Percentiles rank a stretch among this genome's conserved stretches.
These are phyloP conservation scores for Mythimna lalbum DNA, from an alignment of 2,888 invertebrate species.

Conservation along the genomic window DNA sequence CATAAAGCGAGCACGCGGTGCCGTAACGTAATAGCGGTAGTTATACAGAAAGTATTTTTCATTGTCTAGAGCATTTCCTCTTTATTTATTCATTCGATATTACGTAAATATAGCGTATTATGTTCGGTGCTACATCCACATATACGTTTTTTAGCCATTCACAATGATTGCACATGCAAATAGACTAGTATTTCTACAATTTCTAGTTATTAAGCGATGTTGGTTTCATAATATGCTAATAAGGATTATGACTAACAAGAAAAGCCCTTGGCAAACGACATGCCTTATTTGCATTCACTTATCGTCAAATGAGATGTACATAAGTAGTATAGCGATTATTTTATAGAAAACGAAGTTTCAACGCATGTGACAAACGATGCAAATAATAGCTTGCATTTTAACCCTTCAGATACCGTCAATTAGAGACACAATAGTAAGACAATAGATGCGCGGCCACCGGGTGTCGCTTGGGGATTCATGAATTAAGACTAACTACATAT, in stretches of 20 bases:
- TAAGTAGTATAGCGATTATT: conserved; percentile 25
- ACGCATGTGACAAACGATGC: background rate
- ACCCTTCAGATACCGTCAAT: too few species aligned
- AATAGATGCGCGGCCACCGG: too few species aligned
- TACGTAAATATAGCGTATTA: conserved; percentile 74
- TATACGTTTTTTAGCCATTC: conserved; percentile 40
- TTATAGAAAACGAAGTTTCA: conserved; percentile 17
- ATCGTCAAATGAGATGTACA: conserved; percentile 41
- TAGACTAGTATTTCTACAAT: conserved; percentile 35
- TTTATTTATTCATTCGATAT: conserved; percentile 75
- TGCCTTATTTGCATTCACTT: conserved; percentile 45
- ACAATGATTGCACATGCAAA: conserved; percentile 48
- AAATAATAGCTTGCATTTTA: background rate
- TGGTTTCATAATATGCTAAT: conserved; percentile 51
- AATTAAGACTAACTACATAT: background rate
- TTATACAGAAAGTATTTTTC: conserved; percentile 84
- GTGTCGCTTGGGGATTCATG: too few species aligned
- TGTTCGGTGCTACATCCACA: conserved; percentile 33
- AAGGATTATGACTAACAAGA: conserved; percentile 50
- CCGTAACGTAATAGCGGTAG: conserved; percentile 78
- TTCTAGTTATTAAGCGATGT: conserved; percentile 20
- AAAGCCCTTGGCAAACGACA: conserved; percentile 57
- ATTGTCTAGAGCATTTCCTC: conserved; percentile 89
- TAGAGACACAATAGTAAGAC: too few species aligned
- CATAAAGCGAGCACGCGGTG: conserved; percentile 69